Evolutionary conservation across 2,797 vertebrate species (phyloP).

Genomic region (Pseudochirops corinnae): DNA sequence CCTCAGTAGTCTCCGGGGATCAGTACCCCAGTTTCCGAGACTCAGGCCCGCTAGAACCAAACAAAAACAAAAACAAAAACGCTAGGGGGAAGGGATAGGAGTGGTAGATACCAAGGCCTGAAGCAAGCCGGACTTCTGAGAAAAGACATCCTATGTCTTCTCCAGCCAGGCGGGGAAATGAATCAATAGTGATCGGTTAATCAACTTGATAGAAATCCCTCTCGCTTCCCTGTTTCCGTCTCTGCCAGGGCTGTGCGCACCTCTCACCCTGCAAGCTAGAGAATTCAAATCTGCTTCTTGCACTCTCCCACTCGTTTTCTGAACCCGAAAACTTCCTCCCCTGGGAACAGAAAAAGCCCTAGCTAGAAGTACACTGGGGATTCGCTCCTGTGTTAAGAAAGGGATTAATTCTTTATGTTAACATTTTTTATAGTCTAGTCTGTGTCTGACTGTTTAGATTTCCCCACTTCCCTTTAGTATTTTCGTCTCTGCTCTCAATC

Average conservation of each 20-base stretch:
- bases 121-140: conserved; percentile 13
- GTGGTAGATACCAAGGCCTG: neutral
- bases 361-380: neutral
- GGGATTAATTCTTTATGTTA: conserved; percentile 69
- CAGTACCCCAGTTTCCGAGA: neutral
- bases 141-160: conserved; percentile 26
- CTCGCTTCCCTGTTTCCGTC: neutral
- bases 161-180: conserved; percentile 12
- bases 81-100: neutral
- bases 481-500: conserved; percentile 39
- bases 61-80: conserved; percentile 24
- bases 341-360: neutral
- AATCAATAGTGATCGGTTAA: conserved; percentile 30
- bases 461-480: conserved; percentile 57
- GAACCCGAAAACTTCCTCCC: neutral
- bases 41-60: neutral
- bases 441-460: conserved; percentile 59
- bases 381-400: conserved; percentile 69
- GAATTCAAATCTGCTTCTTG: neutral
- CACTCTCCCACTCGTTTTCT: neutral
- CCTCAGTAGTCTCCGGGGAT: conserved; percentile 6
- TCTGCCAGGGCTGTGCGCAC: neutral
- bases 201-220: conserved; percentile 50
- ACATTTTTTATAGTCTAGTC: conserved; percentile 55
- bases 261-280: neutral